Base-by-base conservation (phyloP, 1,140 invertebrate species). In the Caerostris extrusa region DNA sequence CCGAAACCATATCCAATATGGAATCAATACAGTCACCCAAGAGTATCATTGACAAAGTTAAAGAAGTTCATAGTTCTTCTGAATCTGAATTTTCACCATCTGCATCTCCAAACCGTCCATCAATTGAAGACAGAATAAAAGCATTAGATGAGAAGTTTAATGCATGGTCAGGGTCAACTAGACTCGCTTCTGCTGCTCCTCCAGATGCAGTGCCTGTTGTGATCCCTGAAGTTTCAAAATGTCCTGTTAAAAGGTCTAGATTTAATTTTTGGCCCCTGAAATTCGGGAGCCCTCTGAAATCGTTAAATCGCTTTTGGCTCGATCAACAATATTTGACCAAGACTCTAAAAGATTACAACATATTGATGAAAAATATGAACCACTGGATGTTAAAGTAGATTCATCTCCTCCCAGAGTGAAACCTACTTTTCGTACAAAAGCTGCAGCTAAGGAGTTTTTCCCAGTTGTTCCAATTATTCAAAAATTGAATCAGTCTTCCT, bases 281-380 rank as follows among this genome's bases (percentile, higher is more conserved):
- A 55, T 88, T 50, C 67, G 85, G 7, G 96, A 99, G 95, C 98
- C 98, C 3, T 99, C 98, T 3, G 98, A 99, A 95, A 99, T 99
- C 94, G 98, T 99, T 5, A 98, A 98, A 95, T 98, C 98, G 14
- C 97, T 99, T 85, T 96, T 99, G 94, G 98, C 98, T 7, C 98
- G 98, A 95, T 97, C 98, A 86, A 99, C 98, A 88, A 98, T 99
- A 12, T 99, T 99, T 96, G 99, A 99, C 95, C 98, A 99, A 96
- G 99, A 99, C 95, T 97, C 98, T 14, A 98, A 99, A 95, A 96
- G 99, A 10, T 96, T 99, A 34, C 98, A 99, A 96, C 98, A 98
- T 95, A 96, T 98, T 95, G 97, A 97, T 95, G 97, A 98, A 95
- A 98, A 98, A 96, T 98, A 98, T 95, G 98, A 98, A 96, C 97